phyloP scores from a whole-genome alignment of 2,113 vertebrate genomes.

The Piaya cayana region DNA sequence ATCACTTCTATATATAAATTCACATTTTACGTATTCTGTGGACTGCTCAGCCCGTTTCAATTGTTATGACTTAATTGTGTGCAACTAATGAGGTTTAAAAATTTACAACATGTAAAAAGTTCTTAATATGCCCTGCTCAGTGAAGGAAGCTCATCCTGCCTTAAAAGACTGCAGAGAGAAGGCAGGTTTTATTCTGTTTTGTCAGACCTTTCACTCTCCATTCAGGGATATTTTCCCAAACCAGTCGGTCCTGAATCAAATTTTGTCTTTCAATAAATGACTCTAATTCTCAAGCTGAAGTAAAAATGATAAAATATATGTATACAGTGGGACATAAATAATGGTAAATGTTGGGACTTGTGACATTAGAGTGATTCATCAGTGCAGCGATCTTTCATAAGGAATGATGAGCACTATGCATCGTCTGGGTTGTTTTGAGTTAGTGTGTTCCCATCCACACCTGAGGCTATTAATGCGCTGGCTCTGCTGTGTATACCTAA shows the following conservation, averaged over 20 bases:
- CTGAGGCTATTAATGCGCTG: too few species aligned
- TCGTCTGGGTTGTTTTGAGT: background rate
- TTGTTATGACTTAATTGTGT: background rate
- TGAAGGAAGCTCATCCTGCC: background rate
- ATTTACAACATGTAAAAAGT: background rate
- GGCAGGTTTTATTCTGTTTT: background rate
- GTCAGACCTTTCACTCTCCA: background rate
- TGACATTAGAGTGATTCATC: rapidly evolving
- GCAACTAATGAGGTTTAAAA: background rate
- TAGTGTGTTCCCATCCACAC: rapidly evolving
- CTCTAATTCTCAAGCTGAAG: background rate
- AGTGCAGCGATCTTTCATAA: background rate
- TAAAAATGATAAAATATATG: background rate
- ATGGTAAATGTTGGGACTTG: background rate
- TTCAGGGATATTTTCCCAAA: background rate
- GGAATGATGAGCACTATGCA: background rate
- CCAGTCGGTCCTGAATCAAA: background rate
- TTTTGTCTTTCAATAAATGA: background rate
- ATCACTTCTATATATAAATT: background rate
- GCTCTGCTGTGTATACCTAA: rapidly evolving
- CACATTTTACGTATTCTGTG: background rate
- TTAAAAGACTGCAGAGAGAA: background rate
- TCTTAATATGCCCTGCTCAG: background rate
- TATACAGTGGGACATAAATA: background rate
- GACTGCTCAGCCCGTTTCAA: background rate